phyloP scores from a whole-genome alignment of 2,888 invertebrate species.

The Epistrophe eligans region DNA sequence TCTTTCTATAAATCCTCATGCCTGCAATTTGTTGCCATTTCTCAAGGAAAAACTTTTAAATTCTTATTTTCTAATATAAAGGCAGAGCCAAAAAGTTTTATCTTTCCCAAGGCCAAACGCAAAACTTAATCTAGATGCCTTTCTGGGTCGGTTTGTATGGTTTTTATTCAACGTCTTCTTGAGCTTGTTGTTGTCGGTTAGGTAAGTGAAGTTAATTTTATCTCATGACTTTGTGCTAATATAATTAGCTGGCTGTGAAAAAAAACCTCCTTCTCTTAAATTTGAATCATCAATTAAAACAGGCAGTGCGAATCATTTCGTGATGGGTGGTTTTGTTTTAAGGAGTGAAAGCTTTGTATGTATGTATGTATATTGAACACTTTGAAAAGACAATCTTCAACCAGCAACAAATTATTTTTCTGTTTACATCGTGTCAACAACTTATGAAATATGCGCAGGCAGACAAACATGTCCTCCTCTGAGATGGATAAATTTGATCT shows the following conservation, averaged over 20 bases:
- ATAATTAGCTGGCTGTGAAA: constrained; percentile 47
- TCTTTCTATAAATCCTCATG: constrained; percentile 41
- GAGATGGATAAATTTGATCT: background rate
- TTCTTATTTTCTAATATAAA: constrained; percentile 23
- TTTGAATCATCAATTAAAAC: constrained; percentile 57
- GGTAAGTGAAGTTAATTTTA: constrained; percentile 44
- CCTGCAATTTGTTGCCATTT: constrained; percentile 29
- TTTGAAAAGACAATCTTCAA: background rate
- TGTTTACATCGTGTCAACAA: constrained; percentile 6
- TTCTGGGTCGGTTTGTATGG: background rate
- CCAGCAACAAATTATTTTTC: background rate
- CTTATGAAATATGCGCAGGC: background rate
- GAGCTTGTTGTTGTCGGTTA: constrained; percentile 18
- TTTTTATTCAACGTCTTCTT: constrained; percentile 8
- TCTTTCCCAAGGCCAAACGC: constrained; percentile 3
- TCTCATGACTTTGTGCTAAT: constrained; percentile 44
- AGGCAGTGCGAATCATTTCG: background rate
- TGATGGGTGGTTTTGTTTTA: background rate
- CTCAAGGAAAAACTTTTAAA: constrained; percentile 28
- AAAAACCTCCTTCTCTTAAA: constrained; percentile 7
- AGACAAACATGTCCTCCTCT: background rate
- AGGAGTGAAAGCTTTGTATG: background rate
- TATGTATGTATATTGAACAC: too few species aligned
- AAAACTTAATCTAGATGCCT: background rate
- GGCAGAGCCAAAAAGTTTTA: constrained; percentile 19